phyloP scores from a whole-genome alignment of 1,140 invertebrate genomes.

The Leptinotarsa undecemlineata region DNA sequence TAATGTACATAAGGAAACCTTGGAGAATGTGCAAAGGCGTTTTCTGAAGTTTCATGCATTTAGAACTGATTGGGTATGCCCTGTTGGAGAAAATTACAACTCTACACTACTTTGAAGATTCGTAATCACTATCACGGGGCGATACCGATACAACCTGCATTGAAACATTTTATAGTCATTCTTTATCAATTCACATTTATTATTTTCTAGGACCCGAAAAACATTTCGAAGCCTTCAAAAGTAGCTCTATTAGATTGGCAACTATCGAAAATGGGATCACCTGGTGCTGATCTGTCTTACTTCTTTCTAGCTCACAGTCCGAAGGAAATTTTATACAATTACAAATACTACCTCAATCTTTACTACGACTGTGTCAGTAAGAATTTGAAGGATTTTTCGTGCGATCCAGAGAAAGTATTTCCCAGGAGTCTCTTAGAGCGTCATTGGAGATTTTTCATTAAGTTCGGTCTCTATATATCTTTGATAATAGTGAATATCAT shows the following conservation, averaged over 20 bases:
- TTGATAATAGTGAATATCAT: slow-evolving; percentile 50
- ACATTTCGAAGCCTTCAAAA: slow-evolving; percentile 39
- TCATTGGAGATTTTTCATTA: slow-evolving; percentile 51
- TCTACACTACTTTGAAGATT: too few species aligned
- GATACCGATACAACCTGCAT: too few species aligned
- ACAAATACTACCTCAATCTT: slow-evolving; percentile 33
- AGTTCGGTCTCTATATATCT: slow-evolving; percentile 51
- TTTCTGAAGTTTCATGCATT: too few species aligned
- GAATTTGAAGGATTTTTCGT: slow-evolving; percentile 45
- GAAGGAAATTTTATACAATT: slow-evolving; percentile 40
- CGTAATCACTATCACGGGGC: too few species aligned
- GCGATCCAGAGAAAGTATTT: slow-evolving; percentile 55
- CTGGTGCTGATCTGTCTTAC: slow-evolving; percentile 61
- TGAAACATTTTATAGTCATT: too few species aligned
- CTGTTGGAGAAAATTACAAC: too few species aligned
- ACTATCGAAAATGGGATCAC: slow-evolving; percentile 59
- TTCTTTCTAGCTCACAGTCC: slow-evolving; percentile 61
- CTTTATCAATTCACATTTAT: too few species aligned
- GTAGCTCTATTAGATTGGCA: slow-evolving; percentile 62
- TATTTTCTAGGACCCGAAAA: background rate
- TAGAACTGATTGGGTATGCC: too few species aligned
- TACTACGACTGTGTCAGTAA: slow-evolving; percentile 37
- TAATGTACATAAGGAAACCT: too few species aligned
- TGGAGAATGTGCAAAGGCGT: too few species aligned
- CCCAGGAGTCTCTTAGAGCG: slow-evolving; percentile 54